These are phyloP conservation scores for Hartigia nigra DNA, from an alignment of 2,888 invertebrate genomes.

Conservation along the genomic window DNA sequence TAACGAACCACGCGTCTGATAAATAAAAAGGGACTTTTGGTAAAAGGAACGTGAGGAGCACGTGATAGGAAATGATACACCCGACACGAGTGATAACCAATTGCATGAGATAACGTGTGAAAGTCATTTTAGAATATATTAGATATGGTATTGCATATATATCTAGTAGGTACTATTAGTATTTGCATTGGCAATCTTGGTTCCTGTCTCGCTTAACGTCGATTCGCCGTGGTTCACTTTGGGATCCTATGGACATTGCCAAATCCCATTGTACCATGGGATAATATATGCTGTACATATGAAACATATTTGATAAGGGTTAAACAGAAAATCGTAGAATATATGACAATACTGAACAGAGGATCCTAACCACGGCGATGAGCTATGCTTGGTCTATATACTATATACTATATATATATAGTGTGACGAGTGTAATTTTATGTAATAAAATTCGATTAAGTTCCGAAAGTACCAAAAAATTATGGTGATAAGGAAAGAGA, in stretches of 20 bases:
- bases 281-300: neutral
- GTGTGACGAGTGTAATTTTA: neutral
- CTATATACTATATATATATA: constrained; percentile 22
- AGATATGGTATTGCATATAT: neutral
- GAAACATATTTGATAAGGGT: constrained; percentile 10
- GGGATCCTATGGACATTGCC: constrained; percentile 1
- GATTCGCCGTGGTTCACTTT: constrained; percentile 55
- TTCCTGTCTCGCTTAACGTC: constrained; percentile 62
- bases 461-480: neutral
- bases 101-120: neutral
- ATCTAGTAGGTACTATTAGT: neutral
- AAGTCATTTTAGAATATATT: neutral
- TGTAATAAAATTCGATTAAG: neutral
- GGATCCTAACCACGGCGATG: constrained; percentile 45
- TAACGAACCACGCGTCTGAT: neutral
- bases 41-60: neutral
- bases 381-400: constrained; percentile 49
- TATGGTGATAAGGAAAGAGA: neutral
- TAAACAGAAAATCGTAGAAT: constrained; percentile 7
- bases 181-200: constrained; percentile 61
- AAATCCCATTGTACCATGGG: neutral
- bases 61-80: neutral
- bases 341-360: neutral
- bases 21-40: neutral
- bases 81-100: neutral